Evolutionary conservation across 2,797 vertebrate genomes (phyloP), one percentile per base, ranked within the genome.

Genomic region (Pterois miles): DNA sequence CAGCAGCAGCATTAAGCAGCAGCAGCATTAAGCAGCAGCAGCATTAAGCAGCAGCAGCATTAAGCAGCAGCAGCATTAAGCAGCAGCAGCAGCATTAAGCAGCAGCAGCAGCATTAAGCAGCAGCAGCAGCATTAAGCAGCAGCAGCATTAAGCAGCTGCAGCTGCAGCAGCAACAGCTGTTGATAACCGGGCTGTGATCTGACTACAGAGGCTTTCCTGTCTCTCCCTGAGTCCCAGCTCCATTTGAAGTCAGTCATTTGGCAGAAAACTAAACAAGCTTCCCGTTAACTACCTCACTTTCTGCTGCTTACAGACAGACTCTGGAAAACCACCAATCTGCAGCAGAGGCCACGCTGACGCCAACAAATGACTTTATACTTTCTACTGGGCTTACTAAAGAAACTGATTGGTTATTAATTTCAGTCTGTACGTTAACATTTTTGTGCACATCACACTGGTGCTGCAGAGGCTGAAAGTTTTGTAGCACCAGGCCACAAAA

Each of bases 211-310:
- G 73, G 64, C 68, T 71, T 88, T 84, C 80, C 85, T 84, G 81
- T 86, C 76, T 74, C 68, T 48, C 68, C 80, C 82, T 72, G 46
- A 4, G 68, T 62, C 84, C 84, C 70, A 60, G 82, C 38, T 77
- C 82, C 86, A 88, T 94, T 94, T 91, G 90, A 93, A 88, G 78
- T 85, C 86, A 89, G 91, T 92, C 89, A 93, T 93, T 92, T 93
- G 80, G 91, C 92, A 87, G 85, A 90, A 92, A 87, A 25, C 92
- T 91, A 94, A 94, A 93, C 92, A 92, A 87, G 80, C 76, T 83
- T 70, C 87, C 82, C 75, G 86, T 89, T 91, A 90, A 91, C 89
- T 78, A 62, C 73, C 53, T 81, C 88, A 83, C 86, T 92, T 84
- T 84, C 82, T 76, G 83, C 81, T 84, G 85, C 87, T 86, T 88